A percentile compares a stretch with the other conserved stretches of the same genome.
These are phyloP conservation scores for Ptilodon capucinus DNA, from an alignment of 2,888 invertebrate species.

Conservation along the genomic window DNA sequence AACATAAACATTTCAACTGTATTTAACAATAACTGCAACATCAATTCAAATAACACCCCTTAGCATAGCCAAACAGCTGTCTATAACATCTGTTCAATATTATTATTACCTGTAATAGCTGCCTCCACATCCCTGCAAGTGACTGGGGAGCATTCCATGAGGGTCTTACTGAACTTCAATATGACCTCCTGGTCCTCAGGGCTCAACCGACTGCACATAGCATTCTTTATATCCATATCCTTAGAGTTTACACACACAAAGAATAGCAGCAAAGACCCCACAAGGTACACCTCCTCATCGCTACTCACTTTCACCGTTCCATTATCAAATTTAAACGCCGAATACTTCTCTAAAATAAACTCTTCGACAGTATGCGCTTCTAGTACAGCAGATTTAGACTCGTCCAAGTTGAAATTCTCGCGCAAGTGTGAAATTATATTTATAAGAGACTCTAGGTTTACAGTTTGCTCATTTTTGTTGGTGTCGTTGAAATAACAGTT, in stretches of 20 bases:
- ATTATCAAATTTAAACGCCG: conserved; percentile 71
- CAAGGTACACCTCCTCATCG: conserved; percentile 63
- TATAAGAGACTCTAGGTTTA: conserved; percentile 55
- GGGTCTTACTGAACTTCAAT: conserved; percentile 75
- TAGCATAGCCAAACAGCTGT: background rate
- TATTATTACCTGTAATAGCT: conserved; percentile 59
- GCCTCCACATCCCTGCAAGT: conserved; percentile 63
- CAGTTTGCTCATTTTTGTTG: conserved; percentile 39
- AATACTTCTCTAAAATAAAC: conserved; percentile 74
- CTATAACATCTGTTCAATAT: background rate
- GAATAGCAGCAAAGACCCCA: conserved; percentile 77
- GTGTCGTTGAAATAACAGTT: conserved; percentile 71
- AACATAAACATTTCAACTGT: no score
- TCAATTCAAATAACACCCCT: background rate
- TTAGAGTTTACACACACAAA: conserved; percentile 80
- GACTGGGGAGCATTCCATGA: conserved; percentile 72
- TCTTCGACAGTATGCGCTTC: conserved; percentile 65
- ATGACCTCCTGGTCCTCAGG: conserved; percentile 79
- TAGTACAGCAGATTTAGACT: conserved; percentile 66
- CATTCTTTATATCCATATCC: conserved; percentile 76
- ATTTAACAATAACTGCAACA: background rate
- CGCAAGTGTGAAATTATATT: conserved; percentile 66
- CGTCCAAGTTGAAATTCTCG: conserved; percentile 65
- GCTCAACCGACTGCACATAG: conserved; percentile 79
- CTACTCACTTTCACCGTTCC: conserved; percentile 47